phyloP scores from a whole-genome alignment of 2,888 invertebrate genomes.

The Hirtodrosophila trivittata region DNA sequence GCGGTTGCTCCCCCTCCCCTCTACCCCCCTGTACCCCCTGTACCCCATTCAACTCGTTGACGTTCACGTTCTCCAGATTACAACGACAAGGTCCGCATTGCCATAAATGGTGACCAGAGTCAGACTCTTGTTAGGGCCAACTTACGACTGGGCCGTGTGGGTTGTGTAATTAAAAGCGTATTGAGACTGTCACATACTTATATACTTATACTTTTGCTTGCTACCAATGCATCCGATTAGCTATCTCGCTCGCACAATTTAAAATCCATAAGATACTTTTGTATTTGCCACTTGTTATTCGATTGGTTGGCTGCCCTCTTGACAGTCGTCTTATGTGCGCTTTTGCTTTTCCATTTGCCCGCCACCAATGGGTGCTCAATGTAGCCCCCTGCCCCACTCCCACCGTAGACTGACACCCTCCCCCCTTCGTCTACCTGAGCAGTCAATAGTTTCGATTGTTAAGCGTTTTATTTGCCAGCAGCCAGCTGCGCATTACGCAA shows the following conservation, averaged over 20 bases:
- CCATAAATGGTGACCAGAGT: slow-evolving; percentile 67
- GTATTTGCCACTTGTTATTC: slow-evolving; percentile 48
- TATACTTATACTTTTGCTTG: neutral
- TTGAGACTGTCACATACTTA: slow-evolving; percentile 64
- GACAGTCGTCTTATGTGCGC: slow-evolving; percentile 44
- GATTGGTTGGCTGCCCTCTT: slow-evolving; percentile 53
- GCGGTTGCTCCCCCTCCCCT: neutral
- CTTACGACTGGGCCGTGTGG: slow-evolving; percentile 47
- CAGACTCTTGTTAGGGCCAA: slow-evolving; percentile 67
- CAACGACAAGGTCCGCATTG: slow-evolving; percentile 67
- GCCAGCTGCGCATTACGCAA: slow-evolving; percentile 77
- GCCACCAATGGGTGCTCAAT: slow-evolving; percentile 55
- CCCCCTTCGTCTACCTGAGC: neutral
- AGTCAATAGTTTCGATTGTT: slow-evolving; percentile 14
- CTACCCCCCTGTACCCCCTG: neutral
- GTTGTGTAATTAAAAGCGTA: slow-evolving; percentile 76
- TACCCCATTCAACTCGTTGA: slow-evolving; percentile 11
- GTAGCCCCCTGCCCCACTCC: neutral
- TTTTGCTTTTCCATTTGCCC: slow-evolving; percentile 40
- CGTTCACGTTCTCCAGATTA: slow-evolving; percentile 22
- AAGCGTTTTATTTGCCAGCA: slow-evolving; percentile 44
- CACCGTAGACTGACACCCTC: neutral
- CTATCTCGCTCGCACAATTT: slow-evolving; percentile 56
- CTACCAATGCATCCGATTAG: slow-evolving; percentile 51
- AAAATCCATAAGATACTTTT: slow-evolving; percentile 35